These are phyloP conservation scores for Zosterops hypoxanthus DNA, from an alignment of 2,113 vertebrate genomes.

Conservation along the genomic window DNA sequence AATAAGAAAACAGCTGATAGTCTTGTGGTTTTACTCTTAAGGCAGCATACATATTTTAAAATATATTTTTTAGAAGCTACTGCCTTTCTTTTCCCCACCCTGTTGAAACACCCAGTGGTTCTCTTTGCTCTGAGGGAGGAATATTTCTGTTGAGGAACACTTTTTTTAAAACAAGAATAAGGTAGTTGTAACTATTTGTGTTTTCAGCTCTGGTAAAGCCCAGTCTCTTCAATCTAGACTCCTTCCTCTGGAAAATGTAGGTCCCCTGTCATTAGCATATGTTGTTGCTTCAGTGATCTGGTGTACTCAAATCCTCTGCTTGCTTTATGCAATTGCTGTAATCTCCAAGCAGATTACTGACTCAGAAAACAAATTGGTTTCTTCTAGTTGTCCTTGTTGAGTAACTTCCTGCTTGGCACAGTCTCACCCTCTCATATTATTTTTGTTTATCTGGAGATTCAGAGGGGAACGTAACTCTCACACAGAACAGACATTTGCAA, in stretches of 20 bases:
- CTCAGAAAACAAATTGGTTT: slow-evolving; percentile 12
- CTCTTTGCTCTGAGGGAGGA: background rate
- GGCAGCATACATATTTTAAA: background rate
- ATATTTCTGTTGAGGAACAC: background rate
- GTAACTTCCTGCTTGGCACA: slow-evolving; percentile 10
- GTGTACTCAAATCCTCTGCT: slow-evolving; percentile 9
- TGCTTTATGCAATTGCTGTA: slow-evolving; percentile 19
- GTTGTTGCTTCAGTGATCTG: background rate
- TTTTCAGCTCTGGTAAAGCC: background rate
- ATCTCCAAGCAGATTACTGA: slow-evolving; percentile 61
- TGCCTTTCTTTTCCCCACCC: background rate
- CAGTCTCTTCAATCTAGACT: background rate
- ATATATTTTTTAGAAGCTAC: background rate
- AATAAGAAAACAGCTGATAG: background rate
- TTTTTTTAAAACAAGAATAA: background rate
- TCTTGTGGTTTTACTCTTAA: background rate
- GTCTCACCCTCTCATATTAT: background rate
- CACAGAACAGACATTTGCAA: background rate
- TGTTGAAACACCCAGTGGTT: background rate
- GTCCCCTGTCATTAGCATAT: background rate
- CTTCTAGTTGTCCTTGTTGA: slow-evolving; percentile 10
- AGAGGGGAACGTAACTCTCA: background rate
- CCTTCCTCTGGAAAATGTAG: background rate
- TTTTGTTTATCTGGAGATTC: background rate
- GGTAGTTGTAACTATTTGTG: background rate